Base-by-base conservation (phyloP, 1,140 invertebrate genomes). In the Thereuonema tuberculata region DNA sequence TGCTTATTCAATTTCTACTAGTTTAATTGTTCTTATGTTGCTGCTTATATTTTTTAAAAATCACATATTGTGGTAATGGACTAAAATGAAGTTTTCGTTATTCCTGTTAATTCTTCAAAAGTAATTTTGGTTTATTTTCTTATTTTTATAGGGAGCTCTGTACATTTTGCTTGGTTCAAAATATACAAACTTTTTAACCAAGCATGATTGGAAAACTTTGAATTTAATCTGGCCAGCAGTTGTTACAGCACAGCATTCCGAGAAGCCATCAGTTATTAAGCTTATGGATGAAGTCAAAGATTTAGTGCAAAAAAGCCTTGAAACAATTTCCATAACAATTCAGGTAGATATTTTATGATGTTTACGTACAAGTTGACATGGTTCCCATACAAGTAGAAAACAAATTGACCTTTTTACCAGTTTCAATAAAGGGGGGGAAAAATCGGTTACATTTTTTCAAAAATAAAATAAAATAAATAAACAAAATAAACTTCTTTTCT, bases 251-350 rank as follows among this genome's bases (percentile, higher is more conserved):
- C 79, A 83, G 62, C 82, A 86, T 56, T 87, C 84, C 0, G 88
- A 92, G 67, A 89, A 91, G 70, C 79, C 81, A 1, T 88, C 85
- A 12, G 83, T 92, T 29, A 82, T 89, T 48, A 78, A 75, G 43
- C 70, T 93, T 31, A 80, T 92, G 56, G 85, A 89, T 59, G 69
- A 73, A 25, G 73, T 81, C 25, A 72, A 74, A 43, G 72, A 72
- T 43, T 71, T 71, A 50, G 67, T 81, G 15, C 67, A 74, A 28
- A 77, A 77, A 63, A 66, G 74, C 58, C 70, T 78, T 59, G 74
- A 79, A 43, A 76, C 76, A 23, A 71, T 76, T 61, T 70, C 74
- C 55, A 73, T 81, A 27, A 66, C 70, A 55, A 68, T 71, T 52
- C 50, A 69, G 61, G 74, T 77, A 53, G 23, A 53, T 31, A 59